These are phyloP conservation scores for Tautogolabrus adspersus DNA, from an alignment of 2,113 vertebrate genomes.

Conservation along the genomic window DNA sequence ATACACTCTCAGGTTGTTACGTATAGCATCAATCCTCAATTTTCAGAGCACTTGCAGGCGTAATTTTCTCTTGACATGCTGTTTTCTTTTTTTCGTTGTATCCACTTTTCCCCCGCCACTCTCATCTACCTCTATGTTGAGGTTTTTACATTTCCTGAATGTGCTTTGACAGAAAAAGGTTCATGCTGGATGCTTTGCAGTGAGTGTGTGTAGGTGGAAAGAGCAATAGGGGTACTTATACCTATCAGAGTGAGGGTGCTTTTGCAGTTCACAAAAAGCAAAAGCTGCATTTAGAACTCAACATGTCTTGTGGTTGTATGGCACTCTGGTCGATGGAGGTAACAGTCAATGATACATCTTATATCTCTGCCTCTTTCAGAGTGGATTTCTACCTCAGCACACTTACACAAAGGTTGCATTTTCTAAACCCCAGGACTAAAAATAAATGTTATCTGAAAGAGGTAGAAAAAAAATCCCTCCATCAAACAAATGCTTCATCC, in stretches of 20 bases:
- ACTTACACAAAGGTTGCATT: neutral
- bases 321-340: slow-evolving; percentile 10
- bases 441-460: neutral
- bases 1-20: neutral
- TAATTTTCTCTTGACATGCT: neutral
- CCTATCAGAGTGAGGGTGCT: slow-evolving; percentile 14
- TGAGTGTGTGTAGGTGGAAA: slow-evolving; percentile 15
- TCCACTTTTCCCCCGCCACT: slow-evolving; percentile 2
- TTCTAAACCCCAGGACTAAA: neutral
- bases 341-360: neutral
- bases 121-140: slow-evolving; percentile 14
- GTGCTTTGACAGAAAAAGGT: slow-evolving; percentile 1
- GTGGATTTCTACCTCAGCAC: neutral
- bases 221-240: slow-evolving; percentile 19
- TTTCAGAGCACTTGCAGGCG: neutral
- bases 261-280: slow-evolving; percentile 22
- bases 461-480: neutral
- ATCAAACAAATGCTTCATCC: neutral
- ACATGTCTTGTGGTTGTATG: slow-evolving; percentile 8
- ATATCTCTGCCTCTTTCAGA: neutral
- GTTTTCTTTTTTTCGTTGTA: neutral
- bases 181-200: slow-evolving; percentile 29
- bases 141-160: neutral
- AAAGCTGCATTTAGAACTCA: neutral
- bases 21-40: neutral